Evolutionary conservation across 2,888 invertebrate species (phyloP), one percentile per base, ranked within the genome.

Genomic region (Amblyjoppa proteus): DNA sequence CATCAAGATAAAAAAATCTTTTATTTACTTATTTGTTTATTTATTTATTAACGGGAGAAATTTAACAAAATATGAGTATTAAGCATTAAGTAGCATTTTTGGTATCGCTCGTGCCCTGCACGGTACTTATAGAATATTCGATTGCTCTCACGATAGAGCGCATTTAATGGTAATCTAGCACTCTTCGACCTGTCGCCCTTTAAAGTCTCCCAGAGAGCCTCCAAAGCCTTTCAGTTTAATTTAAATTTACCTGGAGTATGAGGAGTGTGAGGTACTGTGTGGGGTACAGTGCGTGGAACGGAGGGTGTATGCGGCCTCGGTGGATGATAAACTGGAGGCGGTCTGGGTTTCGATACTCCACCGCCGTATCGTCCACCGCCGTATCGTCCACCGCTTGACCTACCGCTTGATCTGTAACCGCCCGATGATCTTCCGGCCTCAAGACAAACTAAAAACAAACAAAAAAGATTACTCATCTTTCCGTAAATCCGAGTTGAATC

Each of bases 221-320:
- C 11, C 41, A 2, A 11, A 41, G 41, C 2, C 4, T 49, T 49
- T 49, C 4, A 4, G 16, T 49, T 49, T 16, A 49, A 49, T 49
- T 49, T 49, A 16, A 13, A 34, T n/a, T 7, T 58, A 82, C 85
- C 82, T 68, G 78, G 16, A 75, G 74, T 74, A 53, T 77, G 84
- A 13, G 84, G 73, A 41, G 77, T 71, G 66, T 73, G 75, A n/a
- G 84, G 71, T 6, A 74, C 58, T 3, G 75, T 41, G 61, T 9
- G 78, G 75, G 64, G 45, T 68, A 41, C 41, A 3, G 41, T 41
- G 71, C 68, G 68, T 9, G 71, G 70, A n/a, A 20, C 28, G 20
- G 75, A 41, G 9, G 76, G 73, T 56, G 74, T n/a, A 11, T 38
- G 58, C 1, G 31, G 64, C 16, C 51, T 70, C n/a, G 75, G 70